Evolutionary conservation across 2,113 vertebrate genomes (phyloP).

Genomic region (Bujurquina vittata): DNA sequence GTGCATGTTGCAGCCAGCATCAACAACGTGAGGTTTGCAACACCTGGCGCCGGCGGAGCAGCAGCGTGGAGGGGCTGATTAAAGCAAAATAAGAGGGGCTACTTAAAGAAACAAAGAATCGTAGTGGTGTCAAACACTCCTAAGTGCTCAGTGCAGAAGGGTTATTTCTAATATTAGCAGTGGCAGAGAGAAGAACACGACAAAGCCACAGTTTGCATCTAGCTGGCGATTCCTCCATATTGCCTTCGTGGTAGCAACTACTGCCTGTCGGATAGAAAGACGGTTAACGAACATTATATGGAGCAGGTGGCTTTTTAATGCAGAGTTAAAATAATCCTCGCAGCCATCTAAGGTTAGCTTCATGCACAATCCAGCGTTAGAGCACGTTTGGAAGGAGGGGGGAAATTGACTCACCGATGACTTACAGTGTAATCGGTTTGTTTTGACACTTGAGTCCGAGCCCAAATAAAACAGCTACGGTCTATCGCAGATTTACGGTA

Average conservation of each 20-base stretch:
- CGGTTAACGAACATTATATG: not conserved
- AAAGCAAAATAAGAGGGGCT: not conserved
- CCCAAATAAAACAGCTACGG: constrained; percentile 6
- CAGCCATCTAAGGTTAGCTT: constrained; percentile 8
- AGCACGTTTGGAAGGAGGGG: constrained; percentile 38
- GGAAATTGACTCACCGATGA: constrained; percentile 66
- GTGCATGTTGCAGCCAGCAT: not conserved
- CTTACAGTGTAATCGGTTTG: constrained; percentile 7
- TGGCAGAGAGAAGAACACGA: constrained; percentile 12
- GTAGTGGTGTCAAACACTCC: not conserved
- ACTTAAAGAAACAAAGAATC: not conserved
- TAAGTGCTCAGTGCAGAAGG: not conserved
- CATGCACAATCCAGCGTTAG: constrained; percentile 44
- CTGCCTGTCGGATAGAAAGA: not conserved
- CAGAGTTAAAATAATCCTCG: not conserved
- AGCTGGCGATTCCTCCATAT: constrained; percentile 60
- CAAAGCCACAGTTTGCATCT: constrained; percentile 39
- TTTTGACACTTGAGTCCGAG: constrained; percentile 7
- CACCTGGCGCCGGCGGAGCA: constrained; percentile 36
- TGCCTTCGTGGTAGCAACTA: constrained; percentile 35
- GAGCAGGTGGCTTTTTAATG: not conserved
- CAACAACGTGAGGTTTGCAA: constrained; percentile 25
- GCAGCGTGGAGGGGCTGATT: not conserved
- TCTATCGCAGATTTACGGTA: not conserved
- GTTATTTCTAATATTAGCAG: not conserved